Evolutionary conservation across 1,140 invertebrate species (phyloP).

Genomic region (Orchesella cincta): DNA sequence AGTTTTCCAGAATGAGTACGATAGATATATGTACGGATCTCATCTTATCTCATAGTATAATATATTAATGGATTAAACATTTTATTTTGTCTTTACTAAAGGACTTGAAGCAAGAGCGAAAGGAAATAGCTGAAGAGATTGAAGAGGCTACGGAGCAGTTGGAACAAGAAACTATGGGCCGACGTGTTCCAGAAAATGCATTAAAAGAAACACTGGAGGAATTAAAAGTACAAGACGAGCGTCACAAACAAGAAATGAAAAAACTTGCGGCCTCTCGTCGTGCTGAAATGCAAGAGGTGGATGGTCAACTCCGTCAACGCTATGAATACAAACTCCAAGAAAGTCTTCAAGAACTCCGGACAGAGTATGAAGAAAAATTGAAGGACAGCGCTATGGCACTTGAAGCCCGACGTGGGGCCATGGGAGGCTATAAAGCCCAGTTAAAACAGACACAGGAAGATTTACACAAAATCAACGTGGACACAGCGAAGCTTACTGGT

Average conservation of each 20-base stretch:
- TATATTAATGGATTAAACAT: background rate
- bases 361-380: slow-evolving; percentile 89
- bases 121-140: slow-evolving; percentile 72
- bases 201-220: slow-evolving; percentile 89
- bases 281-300: slow-evolving; percentile 73
- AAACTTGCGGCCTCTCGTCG: slow-evolving; percentile 79
- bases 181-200: slow-evolving; percentile 90
- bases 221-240: slow-evolving; percentile 79
- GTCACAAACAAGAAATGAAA: slow-evolving; percentile 78
- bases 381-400: slow-evolving; percentile 83
- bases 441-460: slow-evolving; percentile 54
- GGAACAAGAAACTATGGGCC: slow-evolving; percentile 86
- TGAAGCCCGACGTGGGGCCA: slow-evolving; percentile 73
- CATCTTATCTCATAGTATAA: too few species aligned
- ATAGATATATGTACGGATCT: too few species aligned
- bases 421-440: slow-evolving; percentile 54
- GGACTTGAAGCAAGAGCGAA: slow-evolving; percentile 74
- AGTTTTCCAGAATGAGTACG: too few species aligned
- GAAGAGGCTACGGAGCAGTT: slow-evolving; percentile 78
- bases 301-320: slow-evolving; percentile 83
- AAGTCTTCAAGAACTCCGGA: slow-evolving; percentile 84
- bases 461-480: too few species aligned
- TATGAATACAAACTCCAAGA: slow-evolving; percentile 92
- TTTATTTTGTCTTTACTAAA: slow-evolving; percentile 52
- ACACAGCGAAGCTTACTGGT: slow-evolving; percentile 53